These are phyloP conservation scores for Lysiphlebus fabarum DNA, from an alignment of 1,140 invertebrate genomes.

Conservation along the genomic window DNA sequence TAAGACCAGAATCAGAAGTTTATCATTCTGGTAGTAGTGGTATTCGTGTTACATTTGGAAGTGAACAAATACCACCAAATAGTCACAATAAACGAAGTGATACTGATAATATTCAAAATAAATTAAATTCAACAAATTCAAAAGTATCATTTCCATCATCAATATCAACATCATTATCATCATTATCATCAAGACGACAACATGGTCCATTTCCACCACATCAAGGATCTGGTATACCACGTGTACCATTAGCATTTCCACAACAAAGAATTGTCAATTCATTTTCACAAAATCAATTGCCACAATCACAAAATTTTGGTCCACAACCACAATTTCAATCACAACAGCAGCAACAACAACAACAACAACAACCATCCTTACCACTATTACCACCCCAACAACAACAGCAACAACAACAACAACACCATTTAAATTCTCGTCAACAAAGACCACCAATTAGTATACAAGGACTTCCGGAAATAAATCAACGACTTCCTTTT, in stretches of 20 bases:
- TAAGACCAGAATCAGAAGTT: constrained; percentile 77
- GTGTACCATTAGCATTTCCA: constrained; percentile 48
- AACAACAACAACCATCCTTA: constrained; percentile 24
- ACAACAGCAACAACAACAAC: constrained; percentile 29
- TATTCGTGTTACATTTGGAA: constrained; percentile 73
- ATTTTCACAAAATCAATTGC: constrained; percentile 40
- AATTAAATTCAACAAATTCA: constrained; percentile 29
- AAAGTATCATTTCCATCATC: constrained; percentile 32
- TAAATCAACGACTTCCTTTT: constrained; percentile 42
- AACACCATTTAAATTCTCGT: constrained; percentile 23
- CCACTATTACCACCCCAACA: constrained; percentile 44
- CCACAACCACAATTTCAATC: constrained; percentile 38
- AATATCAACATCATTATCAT: constrained; percentile 40
- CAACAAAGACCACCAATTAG: constrained; percentile 43
- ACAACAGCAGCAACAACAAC: constrained; percentile 22
- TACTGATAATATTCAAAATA: constrained; percentile 23
- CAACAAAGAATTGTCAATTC: constrained; percentile 55
- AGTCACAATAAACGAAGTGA: constrained; percentile 53
- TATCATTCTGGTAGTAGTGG: constrained; percentile 70
- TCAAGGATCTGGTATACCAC: constrained; percentile 46
- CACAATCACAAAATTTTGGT: constrained; percentile 43
- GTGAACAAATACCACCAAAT: constrained; percentile 55
- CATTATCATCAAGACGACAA: constrained; percentile 43
- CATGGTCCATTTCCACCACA: constrained; percentile 47
- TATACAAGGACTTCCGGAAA: constrained; percentile 48